Evolutionary conservation across 30 jellyfish, hydroid and myxozoan species (phyloP).

Genomic region (Aurelia sp.): DNA sequence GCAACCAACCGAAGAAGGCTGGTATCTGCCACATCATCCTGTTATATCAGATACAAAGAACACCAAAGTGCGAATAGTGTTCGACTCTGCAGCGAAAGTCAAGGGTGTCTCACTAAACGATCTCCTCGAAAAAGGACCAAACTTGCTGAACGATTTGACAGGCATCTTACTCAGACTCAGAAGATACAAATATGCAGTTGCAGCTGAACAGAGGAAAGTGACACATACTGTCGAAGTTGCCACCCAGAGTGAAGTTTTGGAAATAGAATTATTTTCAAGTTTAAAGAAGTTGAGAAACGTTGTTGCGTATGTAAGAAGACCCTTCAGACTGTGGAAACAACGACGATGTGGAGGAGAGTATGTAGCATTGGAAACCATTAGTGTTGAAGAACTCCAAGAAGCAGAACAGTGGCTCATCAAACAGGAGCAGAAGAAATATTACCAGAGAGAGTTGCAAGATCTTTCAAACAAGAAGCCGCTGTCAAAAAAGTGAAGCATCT

Average conservation of each 20-base stretch:
- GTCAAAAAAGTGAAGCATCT: conserved; percentile 4
- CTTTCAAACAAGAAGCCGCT: conserved; percentile 53
- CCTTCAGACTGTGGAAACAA: conserved; percentile 44
- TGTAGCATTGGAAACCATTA: conserved; percentile 13
- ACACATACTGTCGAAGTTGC: conserved; percentile 36
- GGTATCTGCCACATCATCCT: no score
- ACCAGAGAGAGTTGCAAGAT: conserved; percentile 48
- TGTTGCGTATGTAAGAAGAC: conserved; percentile 27
- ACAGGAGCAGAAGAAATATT: conserved; percentile 38
- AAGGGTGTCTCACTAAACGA: no score
- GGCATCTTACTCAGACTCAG: conserved; percentile 58
- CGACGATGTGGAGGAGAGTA: conserved; percentile 16
- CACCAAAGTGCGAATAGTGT: conserved; percentile 12
- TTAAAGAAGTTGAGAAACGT: conserved; percentile 46
- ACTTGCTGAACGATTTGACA: conserved; percentile 45
- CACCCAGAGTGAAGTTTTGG: conserved; percentile 22
- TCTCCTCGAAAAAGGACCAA: not conserved
- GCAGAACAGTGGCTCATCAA: conserved; percentile 51
- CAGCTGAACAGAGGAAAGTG: conserved; percentile 39
- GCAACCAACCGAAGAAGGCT: no score
- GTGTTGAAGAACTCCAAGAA: conserved; percentile 55
- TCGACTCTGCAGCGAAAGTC: no score
- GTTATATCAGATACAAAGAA: not conserved
- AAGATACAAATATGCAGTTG: conserved; percentile 47
- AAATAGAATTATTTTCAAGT: conserved; percentile 42